These are phyloP conservation scores for Bolinopsis microptera DNA, from an alignment of 37 sponge, comb jelly and placozoan genomes.

Conservation along the genomic window DNA sequence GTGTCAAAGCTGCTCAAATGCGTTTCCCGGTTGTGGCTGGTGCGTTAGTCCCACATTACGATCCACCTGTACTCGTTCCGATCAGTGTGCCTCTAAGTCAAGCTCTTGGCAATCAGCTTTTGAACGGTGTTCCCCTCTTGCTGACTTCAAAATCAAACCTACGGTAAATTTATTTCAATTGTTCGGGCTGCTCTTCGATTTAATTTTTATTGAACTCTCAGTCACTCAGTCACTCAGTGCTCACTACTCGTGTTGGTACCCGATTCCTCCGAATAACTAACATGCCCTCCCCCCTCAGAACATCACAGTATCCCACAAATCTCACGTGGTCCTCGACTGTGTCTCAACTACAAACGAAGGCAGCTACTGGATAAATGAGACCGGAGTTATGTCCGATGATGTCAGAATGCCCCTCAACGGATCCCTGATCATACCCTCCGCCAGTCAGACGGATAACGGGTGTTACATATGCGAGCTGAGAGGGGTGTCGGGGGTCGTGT, in stretches of 20 bases:
- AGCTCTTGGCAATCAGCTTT: neutral
- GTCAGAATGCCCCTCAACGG: conserved; percentile 41
- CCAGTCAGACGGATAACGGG: conserved; percentile 31
- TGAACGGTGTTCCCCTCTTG: conserved; percentile 25
- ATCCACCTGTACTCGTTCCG: conserved; percentile 38
- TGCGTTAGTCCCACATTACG: conserved; percentile 22
- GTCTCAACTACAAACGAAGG: neutral
- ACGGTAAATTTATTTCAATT: conserved; percentile 4
- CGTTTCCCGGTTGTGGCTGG: conserved; percentile 59
- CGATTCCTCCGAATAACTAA: too few species aligned
- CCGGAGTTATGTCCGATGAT: conserved; percentile 42
- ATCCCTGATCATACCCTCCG: conserved; percentile 55
- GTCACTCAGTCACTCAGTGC: too few species aligned
- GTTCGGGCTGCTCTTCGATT: too few species aligned
- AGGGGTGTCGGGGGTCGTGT: neutral
- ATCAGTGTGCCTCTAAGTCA: neutral
- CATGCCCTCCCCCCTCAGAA: conserved; percentile 17
- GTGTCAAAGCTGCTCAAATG: conserved; percentile 24
- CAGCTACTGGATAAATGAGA: conserved; percentile 62
- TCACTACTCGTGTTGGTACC: too few species aligned
- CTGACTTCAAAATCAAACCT: conserved; percentile 32
- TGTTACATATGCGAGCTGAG: conserved; percentile 60
- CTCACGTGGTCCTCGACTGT: conserved; percentile 42
- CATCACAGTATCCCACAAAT: conserved; percentile 53
- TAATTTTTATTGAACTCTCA: too few species aligned